Conservation (phyloP, 2,113 vertebrate genomes). For the Heptranchias perlo region DNA sequence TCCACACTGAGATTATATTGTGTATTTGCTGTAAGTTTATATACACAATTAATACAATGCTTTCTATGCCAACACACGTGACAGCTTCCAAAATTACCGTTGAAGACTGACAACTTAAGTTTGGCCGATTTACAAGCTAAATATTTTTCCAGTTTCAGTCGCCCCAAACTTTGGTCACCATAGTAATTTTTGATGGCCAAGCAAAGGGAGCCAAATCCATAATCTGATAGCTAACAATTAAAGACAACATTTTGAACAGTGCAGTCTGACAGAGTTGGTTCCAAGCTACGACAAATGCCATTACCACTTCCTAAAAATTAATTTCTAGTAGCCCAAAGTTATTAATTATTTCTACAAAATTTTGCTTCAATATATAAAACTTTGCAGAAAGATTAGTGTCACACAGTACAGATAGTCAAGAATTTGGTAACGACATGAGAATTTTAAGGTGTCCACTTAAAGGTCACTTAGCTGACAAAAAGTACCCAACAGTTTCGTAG, state of each 20-base stretch:
- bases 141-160: neutral
- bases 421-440: neutral
- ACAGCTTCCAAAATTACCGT: neutral
- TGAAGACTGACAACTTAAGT: neutral
- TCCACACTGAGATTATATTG: neutral
- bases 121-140: neutral
- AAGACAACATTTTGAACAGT: neutral
- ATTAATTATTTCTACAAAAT: neutral
- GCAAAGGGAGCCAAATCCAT: neutral
- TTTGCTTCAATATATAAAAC: neutral
- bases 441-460: neutral
- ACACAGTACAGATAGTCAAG: neutral
- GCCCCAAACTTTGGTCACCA: neutral
- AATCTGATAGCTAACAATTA: neutral
- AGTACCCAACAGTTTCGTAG: neutral
- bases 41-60: neutral
- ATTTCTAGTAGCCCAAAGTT: neutral
- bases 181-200: neutral
- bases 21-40: too few species aligned
- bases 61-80: neutral
- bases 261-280: neutral
- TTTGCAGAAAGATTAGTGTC: neutral
- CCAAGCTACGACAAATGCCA: neutral
- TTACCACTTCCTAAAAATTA: neutral
- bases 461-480: neutral